These are phyloP conservation scores for Trachelus troglodyta DNA, from an alignment of 2,888 invertebrate genomes.

Conservation along the genomic window DNA sequence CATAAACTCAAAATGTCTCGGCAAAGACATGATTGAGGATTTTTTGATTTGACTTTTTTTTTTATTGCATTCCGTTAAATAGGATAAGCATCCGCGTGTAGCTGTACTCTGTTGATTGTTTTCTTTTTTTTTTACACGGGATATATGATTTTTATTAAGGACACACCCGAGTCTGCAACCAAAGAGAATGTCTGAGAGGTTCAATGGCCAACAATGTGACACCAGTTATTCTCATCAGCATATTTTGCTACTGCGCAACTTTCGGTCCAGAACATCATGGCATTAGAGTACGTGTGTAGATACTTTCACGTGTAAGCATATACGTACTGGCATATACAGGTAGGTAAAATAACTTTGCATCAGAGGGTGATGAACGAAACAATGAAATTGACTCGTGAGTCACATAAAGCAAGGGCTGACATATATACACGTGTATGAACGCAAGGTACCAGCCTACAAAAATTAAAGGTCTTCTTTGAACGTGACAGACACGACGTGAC, in stretches of 20 bases:
- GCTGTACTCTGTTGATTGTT: background rate
- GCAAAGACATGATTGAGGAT: background rate
- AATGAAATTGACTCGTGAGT: background rate
- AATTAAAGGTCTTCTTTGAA: slow-evolving; percentile 4
- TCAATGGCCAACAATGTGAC: background rate
- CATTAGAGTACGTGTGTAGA: background rate
- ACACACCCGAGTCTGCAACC: background rate
- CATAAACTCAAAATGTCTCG: background rate
- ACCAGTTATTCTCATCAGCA: slow-evolving; percentile 6
- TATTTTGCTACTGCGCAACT: slow-evolving; percentile 5
- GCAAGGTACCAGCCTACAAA: background rate
- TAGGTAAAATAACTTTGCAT: background rate
- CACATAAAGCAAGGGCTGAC: slow-evolving; percentile 23
- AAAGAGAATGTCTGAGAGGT: background rate
- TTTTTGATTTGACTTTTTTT: background rate
- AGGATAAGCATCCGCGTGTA: background rate
- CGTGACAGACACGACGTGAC: slow-evolving; percentile 5
- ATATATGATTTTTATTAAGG: background rate
- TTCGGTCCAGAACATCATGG: background rate
- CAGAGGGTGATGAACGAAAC: background rate
- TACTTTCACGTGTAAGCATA: background rate
- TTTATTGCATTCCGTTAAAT: background rate
- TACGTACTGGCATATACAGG: background rate
- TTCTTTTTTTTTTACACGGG: background rate
- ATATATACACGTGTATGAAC: slow-evolving; percentile 22